Evolutionary conservation across 2,797 vertebrate species (phyloP), one percentile per base, ranked within the genome.

Genomic region (Siniperca obscura): DNA sequence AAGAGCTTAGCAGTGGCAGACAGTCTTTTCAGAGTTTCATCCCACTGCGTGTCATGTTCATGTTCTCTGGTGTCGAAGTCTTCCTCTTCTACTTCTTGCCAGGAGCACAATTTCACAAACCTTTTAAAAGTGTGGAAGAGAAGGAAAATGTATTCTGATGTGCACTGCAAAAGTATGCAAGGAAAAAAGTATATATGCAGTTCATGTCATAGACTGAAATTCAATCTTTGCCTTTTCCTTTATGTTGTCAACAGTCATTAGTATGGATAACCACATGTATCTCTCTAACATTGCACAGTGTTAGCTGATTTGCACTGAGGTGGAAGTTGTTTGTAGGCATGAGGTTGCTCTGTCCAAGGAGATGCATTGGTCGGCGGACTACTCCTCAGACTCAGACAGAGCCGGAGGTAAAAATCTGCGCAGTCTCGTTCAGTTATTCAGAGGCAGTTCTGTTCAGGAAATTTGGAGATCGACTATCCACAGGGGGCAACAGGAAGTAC

Each of bases 21-120:
- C 55, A 78, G 64, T 70, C 56, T 72, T 75, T 74, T 74, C 36
- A 69, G 73, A 78, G 70, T 77, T 79, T 83, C 82, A 74, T 86
- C 62, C 77, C 40, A 38, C 81, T 70, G 34, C 0, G 6, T 62
- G 60, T 68, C 48, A 21, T 70, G 61, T 74, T 75, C 66, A 76
- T 50, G 46, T 38, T 25, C 42, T 75, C 62, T 68, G n/a, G n/a
- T 81, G 65, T 78, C 46, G 11, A 62, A 64, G 34, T 74, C 73
- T 70, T 82, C 40, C 64, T 42, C 52, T 74, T 70, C 40, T 27
- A 30, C 40, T 60, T 81, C 59, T 57, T n/a, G 59, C 80, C 71
- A 12, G 70, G 30, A 78, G 75, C 62, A 30, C 53, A 34, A 59
- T 81, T 65, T 86, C 55, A 76, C 59, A 62, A 76, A 53, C 25